Percentiles rank a stretch among this genome's conserved stretches.
Conservation (phyloP, 2,797 vertebrate genomes). For the Ctenopoma multispine region DNA sequence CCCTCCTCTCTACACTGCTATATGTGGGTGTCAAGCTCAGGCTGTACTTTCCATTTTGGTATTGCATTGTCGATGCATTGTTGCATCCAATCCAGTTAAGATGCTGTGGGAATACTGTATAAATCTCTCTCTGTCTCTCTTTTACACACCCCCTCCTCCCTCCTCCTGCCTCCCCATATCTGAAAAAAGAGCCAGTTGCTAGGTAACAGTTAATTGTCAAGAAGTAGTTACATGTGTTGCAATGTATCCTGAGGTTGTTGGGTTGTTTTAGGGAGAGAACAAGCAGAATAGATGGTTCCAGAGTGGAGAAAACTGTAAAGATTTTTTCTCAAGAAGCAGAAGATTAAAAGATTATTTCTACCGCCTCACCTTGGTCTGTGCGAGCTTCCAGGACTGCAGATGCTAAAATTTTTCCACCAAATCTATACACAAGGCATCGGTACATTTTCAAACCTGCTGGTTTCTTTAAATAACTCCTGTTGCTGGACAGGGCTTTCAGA, state of each 20-base stretch:
- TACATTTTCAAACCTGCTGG: constrained; percentile 60
- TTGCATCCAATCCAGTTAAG: constrained; percentile 83
- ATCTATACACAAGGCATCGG: constrained; percentile 50
- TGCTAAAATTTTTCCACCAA: constrained; percentile 51
- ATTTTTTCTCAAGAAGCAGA: constrained; percentile 36
- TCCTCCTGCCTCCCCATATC: constrained; percentile 54
- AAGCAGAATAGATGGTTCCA: constrained; percentile 46
- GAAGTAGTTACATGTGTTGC: constrained; percentile 89
- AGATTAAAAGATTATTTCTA: constrained; percentile 59
- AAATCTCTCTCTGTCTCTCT: constrained; percentile 67
- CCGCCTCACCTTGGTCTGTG: constrained; percentile 30
- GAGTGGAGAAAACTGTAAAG: constrained; percentile 1
- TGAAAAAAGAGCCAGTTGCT: constrained; percentile 87
- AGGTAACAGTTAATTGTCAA: constrained; percentile 91
- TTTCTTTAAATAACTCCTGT: constrained; percentile 83
- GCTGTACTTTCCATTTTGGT: constrained; percentile 84
- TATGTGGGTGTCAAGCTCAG: constrained; percentile 82
- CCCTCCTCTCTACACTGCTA: constrained; percentile 37
- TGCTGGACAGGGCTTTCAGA: constrained; percentile 75
- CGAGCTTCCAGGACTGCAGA: constrained; percentile 40
- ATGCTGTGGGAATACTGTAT: constrained; percentile 79
- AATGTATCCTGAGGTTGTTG: constrained; percentile 82
- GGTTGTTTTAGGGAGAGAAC: constrained; percentile 60
- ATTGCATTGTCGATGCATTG: constrained; percentile 83
- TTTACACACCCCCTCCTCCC: constrained; percentile 23